Evolutionary conservation across 1,140 invertebrate species (phyloP).

Genomic region (Musca vetustissima): DNA sequence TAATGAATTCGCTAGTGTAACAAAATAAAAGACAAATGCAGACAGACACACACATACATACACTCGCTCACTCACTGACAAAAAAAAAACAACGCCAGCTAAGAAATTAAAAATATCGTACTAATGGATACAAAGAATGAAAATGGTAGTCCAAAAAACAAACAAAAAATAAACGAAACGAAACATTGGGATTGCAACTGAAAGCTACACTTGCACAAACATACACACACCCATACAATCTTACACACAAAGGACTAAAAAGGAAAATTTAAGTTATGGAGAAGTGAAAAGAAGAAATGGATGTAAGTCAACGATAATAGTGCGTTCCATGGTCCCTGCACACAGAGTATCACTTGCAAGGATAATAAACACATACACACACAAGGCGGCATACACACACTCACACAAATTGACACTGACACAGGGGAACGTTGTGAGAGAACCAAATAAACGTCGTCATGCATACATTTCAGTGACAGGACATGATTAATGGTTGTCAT

Average conservation of each 20-base stretch:
- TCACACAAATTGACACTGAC: not conserved
- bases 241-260: not conserved
- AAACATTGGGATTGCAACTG: not conserved
- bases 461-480: slow-evolving; percentile 50
- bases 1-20: slow-evolving; percentile 13
- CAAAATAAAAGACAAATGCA: not conserved
- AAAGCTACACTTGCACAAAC: not conserved
- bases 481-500: slow-evolving; percentile 56
- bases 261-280: not conserved
- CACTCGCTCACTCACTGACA: too few species aligned
- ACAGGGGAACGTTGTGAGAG: not conserved
- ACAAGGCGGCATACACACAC: not conserved
- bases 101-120: slow-evolving; percentile 3
- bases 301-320: not conserved
- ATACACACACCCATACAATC: not conserved
- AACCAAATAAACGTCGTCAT: slow-evolving; percentile 26
- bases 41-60: not conserved
- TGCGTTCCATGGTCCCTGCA: too few species aligned
- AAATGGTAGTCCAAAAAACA: not conserved
- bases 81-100: not conserved
- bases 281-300: not conserved
- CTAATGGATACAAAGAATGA: too few species aligned
- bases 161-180: not conserved
- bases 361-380: not conserved
- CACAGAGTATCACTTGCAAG: too few species aligned